Evolutionary conservation across 1,140 invertebrate species (phyloP).

Genomic region (Hormaphis cornu): DNA sequence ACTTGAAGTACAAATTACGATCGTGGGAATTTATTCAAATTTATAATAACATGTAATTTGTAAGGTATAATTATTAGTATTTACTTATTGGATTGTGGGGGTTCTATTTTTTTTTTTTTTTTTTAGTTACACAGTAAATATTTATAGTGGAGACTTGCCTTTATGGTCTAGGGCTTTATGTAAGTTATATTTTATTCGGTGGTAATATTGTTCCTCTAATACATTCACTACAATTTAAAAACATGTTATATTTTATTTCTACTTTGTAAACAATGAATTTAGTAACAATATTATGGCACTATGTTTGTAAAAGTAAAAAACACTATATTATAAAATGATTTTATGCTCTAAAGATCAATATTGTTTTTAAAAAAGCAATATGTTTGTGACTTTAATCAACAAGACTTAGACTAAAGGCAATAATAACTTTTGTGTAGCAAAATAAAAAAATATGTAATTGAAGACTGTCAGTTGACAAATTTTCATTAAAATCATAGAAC

Average conservation of each 20-base stretch:
- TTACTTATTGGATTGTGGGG: neutral
- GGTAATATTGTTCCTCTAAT: conserved; percentile 31
- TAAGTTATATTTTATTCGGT: conserved; percentile 6
- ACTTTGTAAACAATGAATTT: neutral
- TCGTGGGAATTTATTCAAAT: conserved; percentile 28
- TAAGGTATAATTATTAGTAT: conserved; percentile 10
- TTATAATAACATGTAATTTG: conserved; percentile 12
- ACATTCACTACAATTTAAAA: neutral
- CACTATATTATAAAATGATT: neutral
- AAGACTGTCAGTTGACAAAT: neutral
- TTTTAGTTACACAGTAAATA: neutral
- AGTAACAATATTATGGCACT: conserved; percentile 20
- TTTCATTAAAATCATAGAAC: neutral
- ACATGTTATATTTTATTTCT: conserved; percentile 3
- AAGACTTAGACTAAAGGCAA: conserved; percentile 31
- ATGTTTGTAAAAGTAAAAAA: conserved; percentile 13
- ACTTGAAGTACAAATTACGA: conserved; percentile 27
- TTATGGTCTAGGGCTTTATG: neutral
- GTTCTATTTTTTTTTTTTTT: conserved; percentile 8
- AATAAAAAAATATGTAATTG: neutral
- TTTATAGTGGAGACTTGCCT: conserved; percentile 12
- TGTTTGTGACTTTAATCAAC: neutral
- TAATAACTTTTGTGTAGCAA: conserved; percentile 1
- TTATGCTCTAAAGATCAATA: neutral
- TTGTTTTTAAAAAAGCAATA: conserved; percentile 14